phyloP scores from a whole-genome alignment of 2,888 invertebrate species.

The Apotomis capreana region DNA sequence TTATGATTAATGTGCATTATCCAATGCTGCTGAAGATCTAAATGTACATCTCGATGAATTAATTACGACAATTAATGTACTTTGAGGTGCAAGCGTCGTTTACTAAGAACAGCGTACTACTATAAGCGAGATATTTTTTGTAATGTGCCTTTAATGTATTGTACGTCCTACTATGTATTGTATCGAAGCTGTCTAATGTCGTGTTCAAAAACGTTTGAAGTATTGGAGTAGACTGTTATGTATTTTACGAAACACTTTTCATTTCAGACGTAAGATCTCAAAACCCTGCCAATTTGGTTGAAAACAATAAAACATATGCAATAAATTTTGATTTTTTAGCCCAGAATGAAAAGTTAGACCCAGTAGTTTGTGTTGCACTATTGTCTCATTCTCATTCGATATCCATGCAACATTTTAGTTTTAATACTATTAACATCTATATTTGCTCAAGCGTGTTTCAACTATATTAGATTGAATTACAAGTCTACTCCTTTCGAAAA shows the following conservation, averaged over 20 bases:
- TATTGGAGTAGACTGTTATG: constrained; percentile 62
- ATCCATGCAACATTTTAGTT: constrained; percentile 68
- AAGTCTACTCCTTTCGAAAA: constrained; percentile 70
- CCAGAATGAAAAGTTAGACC: constrained; percentile 72
- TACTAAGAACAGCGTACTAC: constrained; percentile 53
- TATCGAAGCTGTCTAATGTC: constrained; percentile 47
- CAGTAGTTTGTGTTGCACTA: constrained; percentile 49
- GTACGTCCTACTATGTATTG: constrained; percentile 54
- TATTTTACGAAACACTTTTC: constrained; percentile 63
- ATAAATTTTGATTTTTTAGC: constrained; percentile 59
- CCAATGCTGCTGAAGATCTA: constrained; percentile 51
- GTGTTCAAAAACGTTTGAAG: constrained; percentile 43
- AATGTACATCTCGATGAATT: constrained; percentile 46
- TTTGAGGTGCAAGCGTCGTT: constrained; percentile 49
- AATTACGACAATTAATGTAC: constrained; percentile 43
- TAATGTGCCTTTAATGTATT: constrained; percentile 60
- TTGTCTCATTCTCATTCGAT: constrained; percentile 57
- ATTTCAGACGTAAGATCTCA: constrained; percentile 63
- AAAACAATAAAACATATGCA: constrained; percentile 39
- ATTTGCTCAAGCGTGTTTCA: constrained; percentile 70
- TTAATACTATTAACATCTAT: constrained; percentile 63
- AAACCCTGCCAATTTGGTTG: constrained; percentile 64
- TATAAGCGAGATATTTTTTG: constrained; percentile 58
- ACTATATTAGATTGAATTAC: constrained; percentile 58
- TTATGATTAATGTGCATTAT: constrained; percentile 51